phyloP scores from a whole-genome alignment of 2,797 vertebrate genomes.

The Sus cebifrons region DNA sequence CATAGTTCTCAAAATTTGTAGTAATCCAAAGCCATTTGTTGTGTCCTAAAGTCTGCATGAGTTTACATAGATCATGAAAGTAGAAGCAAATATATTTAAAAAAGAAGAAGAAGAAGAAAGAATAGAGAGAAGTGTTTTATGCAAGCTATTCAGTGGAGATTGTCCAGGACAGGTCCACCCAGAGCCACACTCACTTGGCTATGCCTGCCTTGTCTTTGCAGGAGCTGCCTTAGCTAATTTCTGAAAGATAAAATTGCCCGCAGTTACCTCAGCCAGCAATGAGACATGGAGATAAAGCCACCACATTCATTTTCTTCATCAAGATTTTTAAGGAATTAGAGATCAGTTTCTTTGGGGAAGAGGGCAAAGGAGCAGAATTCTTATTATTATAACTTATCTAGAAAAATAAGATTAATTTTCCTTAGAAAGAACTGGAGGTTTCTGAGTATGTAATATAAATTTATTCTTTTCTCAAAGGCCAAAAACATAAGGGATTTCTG shows the following conservation, averaged over 20 bases:
- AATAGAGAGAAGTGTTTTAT: not conserved
- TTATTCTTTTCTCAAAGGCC: not conserved
- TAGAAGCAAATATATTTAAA: not conserved
- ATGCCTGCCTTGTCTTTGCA: not conserved
- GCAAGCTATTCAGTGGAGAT: not conserved
- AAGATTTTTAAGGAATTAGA: not conserved
- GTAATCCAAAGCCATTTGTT: not conserved
- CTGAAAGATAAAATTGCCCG: not conserved
- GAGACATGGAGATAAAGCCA: not conserved
- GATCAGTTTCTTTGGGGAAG: not conserved
- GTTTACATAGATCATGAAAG: not conserved
- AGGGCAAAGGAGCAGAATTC: not conserved
- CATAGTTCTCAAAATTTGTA: slow-evolving; percentile 1
- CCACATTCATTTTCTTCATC: not conserved
- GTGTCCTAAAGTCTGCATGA: not conserved
- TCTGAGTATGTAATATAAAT: not conserved
- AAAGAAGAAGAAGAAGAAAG: not conserved
- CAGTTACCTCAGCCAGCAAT: not conserved
- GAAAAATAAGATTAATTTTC: slow-evolving; percentile 23
- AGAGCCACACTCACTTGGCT: not conserved
- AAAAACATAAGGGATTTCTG: slow-evolving; percentile 9
- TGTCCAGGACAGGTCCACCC: not conserved
- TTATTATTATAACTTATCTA: not conserved
- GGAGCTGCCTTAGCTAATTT: not conserved
- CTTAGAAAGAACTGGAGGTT: not conserved